phyloP scores from a whole-genome alignment of 2,888 invertebrate genomes.

The Strigamia crassipes region DNA sequence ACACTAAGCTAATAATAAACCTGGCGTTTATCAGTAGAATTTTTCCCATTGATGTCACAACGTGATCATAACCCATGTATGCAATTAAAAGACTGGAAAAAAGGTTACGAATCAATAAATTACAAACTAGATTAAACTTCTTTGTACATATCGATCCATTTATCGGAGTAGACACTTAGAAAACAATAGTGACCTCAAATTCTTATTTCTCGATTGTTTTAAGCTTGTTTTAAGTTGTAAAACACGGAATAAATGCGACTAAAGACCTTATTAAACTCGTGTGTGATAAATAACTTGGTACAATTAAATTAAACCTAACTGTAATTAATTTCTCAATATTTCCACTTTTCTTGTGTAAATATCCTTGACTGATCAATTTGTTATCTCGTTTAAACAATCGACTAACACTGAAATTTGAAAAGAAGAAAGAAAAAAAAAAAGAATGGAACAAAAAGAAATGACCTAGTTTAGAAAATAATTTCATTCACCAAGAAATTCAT shows the following conservation, averaged over 20 bases:
- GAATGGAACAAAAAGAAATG: not conserved
- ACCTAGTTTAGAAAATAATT: conserved; percentile 7
- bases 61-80: no score
- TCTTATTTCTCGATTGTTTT: no score
- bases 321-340: not conserved
- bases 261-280: not conserved
- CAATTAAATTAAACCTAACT: not conserved
- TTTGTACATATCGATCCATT: no score
- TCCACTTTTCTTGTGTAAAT: not conserved
- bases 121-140: no score
- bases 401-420: not conserved
- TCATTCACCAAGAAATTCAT: not conserved
- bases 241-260: no score
- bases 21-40: not conserved
- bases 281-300: not conserved
- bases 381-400: not conserved
- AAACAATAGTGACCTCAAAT: no score
- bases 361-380: conserved; percentile 1
- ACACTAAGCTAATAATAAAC: not conserved
- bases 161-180: no score
- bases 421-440: not conserved
- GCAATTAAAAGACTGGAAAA: no score
- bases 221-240: no score
- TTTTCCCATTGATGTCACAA: no score
- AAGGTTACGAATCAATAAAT: no score